phyloP scores from a whole-genome alignment of 2,113 vertebrate species.

The Corydoras maculifer region DNA sequence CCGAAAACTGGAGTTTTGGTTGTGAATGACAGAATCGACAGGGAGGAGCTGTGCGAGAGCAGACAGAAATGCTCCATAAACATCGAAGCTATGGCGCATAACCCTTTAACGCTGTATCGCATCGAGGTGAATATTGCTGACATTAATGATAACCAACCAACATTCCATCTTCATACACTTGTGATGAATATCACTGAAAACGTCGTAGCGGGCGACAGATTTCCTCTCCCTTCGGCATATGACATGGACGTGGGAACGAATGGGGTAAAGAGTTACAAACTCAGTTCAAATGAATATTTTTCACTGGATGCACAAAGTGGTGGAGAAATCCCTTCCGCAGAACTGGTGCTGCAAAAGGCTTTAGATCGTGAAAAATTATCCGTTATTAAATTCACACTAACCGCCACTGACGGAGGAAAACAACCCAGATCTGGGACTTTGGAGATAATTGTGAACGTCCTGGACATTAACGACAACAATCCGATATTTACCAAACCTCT shows the following conservation, averaged over 20 bases:
- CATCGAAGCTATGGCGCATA: slow-evolving; percentile 54
- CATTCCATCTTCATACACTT: slow-evolving; percentile 42
- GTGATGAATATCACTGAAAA: slow-evolving; percentile 53
- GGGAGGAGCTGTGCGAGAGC: slow-evolving; percentile 61
- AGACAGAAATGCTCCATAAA: slow-evolving; percentile 57
- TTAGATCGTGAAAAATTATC: slow-evolving; percentile 51
- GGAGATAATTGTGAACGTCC: slow-evolving; percentile 36
- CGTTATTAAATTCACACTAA: slow-evolving; percentile 35
- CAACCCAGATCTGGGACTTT: slow-evolving; percentile 35
- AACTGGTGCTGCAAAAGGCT: slow-evolving; percentile 50
- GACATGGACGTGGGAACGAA: slow-evolving; percentile 59
- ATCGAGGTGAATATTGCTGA: slow-evolving; percentile 62
- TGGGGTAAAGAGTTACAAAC: slow-evolving; percentile 58
- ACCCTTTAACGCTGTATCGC: slow-evolving; percentile 58
- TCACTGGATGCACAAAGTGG: slow-evolving; percentile 49
- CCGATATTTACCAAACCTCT: slow-evolving; percentile 43
- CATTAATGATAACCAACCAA: slow-evolving; percentile 64
- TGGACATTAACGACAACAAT: slow-evolving; percentile 48
- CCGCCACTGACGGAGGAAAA: slow-evolving; percentile 53
- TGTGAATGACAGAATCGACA: slow-evolving; percentile 60
- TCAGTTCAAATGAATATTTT: slow-evolving; percentile 62
- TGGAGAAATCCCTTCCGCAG: slow-evolving; percentile 36
- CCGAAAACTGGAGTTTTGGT: slow-evolving; percentile 54
- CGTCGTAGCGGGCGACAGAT: slow-evolving; percentile 50
- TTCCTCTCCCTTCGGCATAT: slow-evolving; percentile 51